These are phyloP conservation scores for Larimichthys crocea DNA, from an alignment of 2,113 vertebrate species.

Conservation along the genomic window DNA sequence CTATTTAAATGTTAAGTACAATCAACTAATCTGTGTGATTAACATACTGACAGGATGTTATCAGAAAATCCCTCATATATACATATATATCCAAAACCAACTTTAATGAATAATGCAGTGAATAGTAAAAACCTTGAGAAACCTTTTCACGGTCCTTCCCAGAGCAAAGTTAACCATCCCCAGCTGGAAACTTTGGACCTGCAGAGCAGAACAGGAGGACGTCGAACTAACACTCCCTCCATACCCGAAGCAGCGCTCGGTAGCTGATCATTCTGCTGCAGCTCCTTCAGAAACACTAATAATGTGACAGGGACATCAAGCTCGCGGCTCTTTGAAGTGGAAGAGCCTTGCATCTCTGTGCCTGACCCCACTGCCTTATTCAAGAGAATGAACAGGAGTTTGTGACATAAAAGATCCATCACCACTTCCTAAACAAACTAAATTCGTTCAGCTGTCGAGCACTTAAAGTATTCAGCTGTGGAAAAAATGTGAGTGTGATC, in stretches of 20 bases:
- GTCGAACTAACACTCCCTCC: constrained; percentile 36
- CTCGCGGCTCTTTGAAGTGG: constrained; percentile 78
- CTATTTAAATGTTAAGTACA: neutral
- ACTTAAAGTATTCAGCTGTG: constrained; percentile 44
- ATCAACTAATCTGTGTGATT: neutral
- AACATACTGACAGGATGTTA: neutral
- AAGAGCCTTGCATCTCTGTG: constrained; percentile 65
- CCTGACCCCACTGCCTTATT: constrained; percentile 72
- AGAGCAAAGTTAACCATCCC: constrained; percentile 39
- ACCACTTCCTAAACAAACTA: constrained; percentile 65
- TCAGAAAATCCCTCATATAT: constrained; percentile 36
- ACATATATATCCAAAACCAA: constrained; percentile 56
- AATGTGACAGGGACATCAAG: constrained; percentile 79
- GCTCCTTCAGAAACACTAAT: constrained; percentile 77
- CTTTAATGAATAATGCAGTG: constrained; percentile 63
- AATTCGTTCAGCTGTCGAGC: constrained; percentile 63
- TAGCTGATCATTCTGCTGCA: constrained; percentile 66
- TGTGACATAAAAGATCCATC: constrained; percentile 72
- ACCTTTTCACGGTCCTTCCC: constrained; percentile 35
- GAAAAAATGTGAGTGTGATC: constrained; percentile 43
- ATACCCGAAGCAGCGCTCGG: constrained; percentile 30
- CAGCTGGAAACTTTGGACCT: constrained; percentile 58
- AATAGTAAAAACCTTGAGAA: constrained; percentile 37
- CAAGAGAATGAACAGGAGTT: constrained; percentile 66
- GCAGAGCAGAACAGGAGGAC: constrained; percentile 61